Evolutionary conservation across 2,113 vertebrate genomes (phyloP).

Genomic region (Oophaga pumilio): DNA sequence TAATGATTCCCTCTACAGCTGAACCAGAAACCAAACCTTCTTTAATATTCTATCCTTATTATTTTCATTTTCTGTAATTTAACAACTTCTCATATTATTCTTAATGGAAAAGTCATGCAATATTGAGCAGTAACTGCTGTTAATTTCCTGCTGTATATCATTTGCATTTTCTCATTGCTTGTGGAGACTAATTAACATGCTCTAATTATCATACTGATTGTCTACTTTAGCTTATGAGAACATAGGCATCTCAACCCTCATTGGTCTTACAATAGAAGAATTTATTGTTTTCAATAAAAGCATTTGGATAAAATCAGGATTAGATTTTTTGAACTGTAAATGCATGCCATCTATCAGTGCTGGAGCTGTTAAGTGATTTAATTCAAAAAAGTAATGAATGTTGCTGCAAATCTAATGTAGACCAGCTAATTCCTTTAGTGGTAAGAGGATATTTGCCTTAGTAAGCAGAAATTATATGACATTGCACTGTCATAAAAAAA

Average conservation of each 20-base stretch:
- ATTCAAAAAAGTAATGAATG: constrained; percentile 67
- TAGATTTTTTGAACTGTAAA: constrained; percentile 64
- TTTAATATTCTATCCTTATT: constrained; percentile 75
- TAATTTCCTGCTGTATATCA: constrained; percentile 82
- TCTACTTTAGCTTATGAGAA: constrained; percentile 73
- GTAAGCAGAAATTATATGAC: constrained; percentile 57
- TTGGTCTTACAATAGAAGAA: constrained; percentile 69
- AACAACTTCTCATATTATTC: constrained; percentile 78
- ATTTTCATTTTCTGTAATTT: constrained; percentile 81
- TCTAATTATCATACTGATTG: constrained; percentile 77
- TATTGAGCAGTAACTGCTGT: constrained; percentile 83
- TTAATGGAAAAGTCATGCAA: constrained; percentile 85
- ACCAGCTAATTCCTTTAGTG: constrained; percentile 56
- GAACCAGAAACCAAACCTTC: constrained; percentile 64
- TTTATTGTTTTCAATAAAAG: constrained; percentile 69
- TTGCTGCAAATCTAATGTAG: constrained; percentile 68
- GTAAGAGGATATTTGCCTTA: constrained; percentile 57
- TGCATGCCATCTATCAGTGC: constrained; percentile 60
- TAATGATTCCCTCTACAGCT: constrained; percentile 61
- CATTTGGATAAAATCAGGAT: constrained; percentile 61
- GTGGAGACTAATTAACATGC: constrained; percentile 78
- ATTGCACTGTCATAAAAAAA: constrained; percentile 58
- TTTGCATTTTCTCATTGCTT: constrained; percentile 78
- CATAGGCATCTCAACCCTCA: constrained; percentile 67
- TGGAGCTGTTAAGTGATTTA: constrained; percentile 65